Evolutionary conservation across 2,797 vertebrate genomes (phyloP).

Genomic region (Tarsius wallacei): DNA sequence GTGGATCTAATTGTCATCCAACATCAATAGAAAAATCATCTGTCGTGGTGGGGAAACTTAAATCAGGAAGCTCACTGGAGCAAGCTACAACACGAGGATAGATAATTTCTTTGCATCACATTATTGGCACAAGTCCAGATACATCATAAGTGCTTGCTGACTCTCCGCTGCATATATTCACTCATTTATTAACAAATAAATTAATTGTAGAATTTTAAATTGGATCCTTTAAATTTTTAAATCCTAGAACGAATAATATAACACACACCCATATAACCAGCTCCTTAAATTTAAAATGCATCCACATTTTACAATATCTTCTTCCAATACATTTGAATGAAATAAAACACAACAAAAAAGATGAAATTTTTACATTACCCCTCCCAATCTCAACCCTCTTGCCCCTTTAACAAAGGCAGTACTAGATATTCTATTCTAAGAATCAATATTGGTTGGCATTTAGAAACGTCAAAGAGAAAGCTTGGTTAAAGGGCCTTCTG

Average conservation of each 20-base stretch:
- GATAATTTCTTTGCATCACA: neutral
- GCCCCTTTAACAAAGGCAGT: neutral
- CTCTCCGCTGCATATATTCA: neutral
- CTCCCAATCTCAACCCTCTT: neutral
- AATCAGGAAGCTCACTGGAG: neutral
- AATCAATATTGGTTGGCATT: neutral
- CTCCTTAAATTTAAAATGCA: slow-evolving; percentile 11
- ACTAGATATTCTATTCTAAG: neutral
- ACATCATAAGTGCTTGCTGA: neutral
- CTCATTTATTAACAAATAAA: neutral
- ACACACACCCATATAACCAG: neutral
- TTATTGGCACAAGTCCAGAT: neutral
- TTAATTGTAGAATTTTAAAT: neutral
- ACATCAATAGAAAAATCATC: slow-evolving; percentile 2
- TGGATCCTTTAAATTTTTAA: slow-evolving; percentile 38
- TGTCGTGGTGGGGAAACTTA: neutral
- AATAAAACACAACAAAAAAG: neutral
- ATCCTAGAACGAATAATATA: neutral
- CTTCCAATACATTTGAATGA: slow-evolving; percentile 7
- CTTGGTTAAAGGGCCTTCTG: neutral
- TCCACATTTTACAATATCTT: neutral
- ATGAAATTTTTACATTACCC: neutral
- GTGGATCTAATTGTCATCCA: neutral
- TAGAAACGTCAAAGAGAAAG: slow-evolving; percentile 6
- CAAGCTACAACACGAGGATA: neutral